phyloP scores from a whole-genome alignment of 1,140 invertebrate genomes.

The Drosophila hydei region DNA sequence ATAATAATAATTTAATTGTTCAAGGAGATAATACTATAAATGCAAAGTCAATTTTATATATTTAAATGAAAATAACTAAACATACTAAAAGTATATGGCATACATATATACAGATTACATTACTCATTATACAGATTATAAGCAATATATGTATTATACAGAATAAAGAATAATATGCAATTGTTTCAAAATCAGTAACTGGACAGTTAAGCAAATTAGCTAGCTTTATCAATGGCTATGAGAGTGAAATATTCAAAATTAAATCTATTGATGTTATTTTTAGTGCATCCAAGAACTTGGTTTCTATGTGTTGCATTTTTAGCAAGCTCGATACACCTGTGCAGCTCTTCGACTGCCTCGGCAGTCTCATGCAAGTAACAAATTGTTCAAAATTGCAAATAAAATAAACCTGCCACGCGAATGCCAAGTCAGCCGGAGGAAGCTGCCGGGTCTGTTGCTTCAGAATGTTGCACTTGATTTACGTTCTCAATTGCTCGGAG shows the following conservation, averaged over 20 bases:
- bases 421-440: not conserved
- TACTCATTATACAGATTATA: too few relatives aligned
- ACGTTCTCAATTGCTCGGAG: conserved; percentile 65
- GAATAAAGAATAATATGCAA: too few relatives aligned
- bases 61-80: too few relatives aligned
- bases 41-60: too few relatives aligned
- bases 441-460: conserved; percentile 40
- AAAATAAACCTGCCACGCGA: conserved; percentile 50
- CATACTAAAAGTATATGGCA: too few relatives aligned
- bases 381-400: conserved; percentile 61
- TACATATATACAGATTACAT: too few relatives aligned
- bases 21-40: too few relatives aligned
- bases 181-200: too few relatives aligned
- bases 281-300: not conserved
- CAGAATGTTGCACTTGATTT: conserved; percentile 75
- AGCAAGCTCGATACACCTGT: not conserved
- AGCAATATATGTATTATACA: too few relatives aligned
- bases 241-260: conserved; percentile 79
- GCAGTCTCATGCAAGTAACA: conserved; percentile 20
- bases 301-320: conserved; percentile 20
- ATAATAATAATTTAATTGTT: too few relatives aligned
- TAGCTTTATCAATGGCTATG: too few relatives aligned
- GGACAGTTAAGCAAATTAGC: too few relatives aligned
- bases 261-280: conserved; percentile 41
- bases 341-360: not conserved